Base-by-base conservation (phyloP, 2,113 vertebrate genomes). In the Rhegmatorhina hoffmannsi region DNA sequence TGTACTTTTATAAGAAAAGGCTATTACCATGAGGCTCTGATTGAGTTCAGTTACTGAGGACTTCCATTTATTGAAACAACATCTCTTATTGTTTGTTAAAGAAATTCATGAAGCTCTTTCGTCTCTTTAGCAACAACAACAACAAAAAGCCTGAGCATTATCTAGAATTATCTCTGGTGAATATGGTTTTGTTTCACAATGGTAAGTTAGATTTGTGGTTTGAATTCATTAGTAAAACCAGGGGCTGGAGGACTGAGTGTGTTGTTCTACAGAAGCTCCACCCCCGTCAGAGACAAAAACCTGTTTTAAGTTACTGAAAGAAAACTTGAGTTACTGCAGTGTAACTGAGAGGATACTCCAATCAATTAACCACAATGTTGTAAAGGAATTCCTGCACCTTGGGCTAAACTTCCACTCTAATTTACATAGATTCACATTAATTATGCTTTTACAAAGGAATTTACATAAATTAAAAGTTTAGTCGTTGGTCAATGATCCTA, bases 361-460 rank as follows among this genome's bases (percentile, higher is more conserved):
- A 73, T 85, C 34, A 85, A 88, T 95, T 92, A 94, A 58, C 11
- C 36, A 75, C 66, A 66, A 85, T 43, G 12, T 33, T 43, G 14
- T 68, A 74, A 81, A 67, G 47, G 26, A 91, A 85, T 94, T 94
- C 43, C 82, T 90, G 47, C 4, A 85, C 50, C 26, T 87, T 34
- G 7, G 53, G 46, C 33, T 94, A 68, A 90, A 59, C 25, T 92
- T 92, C 91, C 31, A 4, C 28, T 66, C 34, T 66, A 36, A 64
- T 86, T 91, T 90, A 49, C 88, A 88, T 73, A 52, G 4, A 56
- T 82, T 87, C 91, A 13, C 69, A 85, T 76, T 83, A 73, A 76
- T 86, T 95, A 77, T 69, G 66, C 49, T 76, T 90, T 77, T 49
- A 38, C 7, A 85, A 94, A 92, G n/a, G 40, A 80, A 88, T 85